Base-by-base conservation (phyloP, 2,888 invertebrate species). In the Clepsis dumicolana region DNA sequence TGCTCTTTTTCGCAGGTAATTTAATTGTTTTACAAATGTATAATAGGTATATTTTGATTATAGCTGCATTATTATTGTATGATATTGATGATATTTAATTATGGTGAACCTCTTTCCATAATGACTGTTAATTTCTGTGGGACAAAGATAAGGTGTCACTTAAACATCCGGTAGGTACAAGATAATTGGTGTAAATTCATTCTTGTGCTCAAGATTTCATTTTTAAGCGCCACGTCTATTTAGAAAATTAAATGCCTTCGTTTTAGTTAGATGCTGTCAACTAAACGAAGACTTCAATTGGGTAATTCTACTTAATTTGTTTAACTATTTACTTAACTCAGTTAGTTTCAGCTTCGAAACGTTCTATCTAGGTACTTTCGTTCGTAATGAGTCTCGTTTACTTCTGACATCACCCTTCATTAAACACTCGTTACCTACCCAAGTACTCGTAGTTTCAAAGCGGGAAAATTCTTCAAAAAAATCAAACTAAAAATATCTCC, bases 341-440 rank as follows among this genome's bases (percentile, higher is more conserved):
- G 50, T 14, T 14, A 32, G 4, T 48, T 12, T n/a, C 50, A 41
- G 21, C 12, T 48, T 48, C 53, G 25, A 12, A 14, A 38, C 18
- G 14, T 14, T 27, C 21, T 44, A 14, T 27, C 21, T 5, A 21
- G 12, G 27, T 16, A 60, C n/a, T 25, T 10, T 25, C 16, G 12
- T n/a, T 4, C 44, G 27, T 16, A 18, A 60, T 27, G 25, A 44
- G 35, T 25, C 27, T 32, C 54, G 14, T 29, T 32, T 54, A 32
- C 29, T 48, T 48, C 48, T 48, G 48, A 48, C 48, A 48, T 48
- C 48, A 48, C 8, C 48, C 21, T 48, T 48, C 48, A 48, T 48
- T 48, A 48, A 21, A 21, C 48, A 21, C 12, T n/a, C 48, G 8
- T 21, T 48, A 48, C 27, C n/a, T 2, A 48, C 27, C n/a, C 1